Percentiles rank a stretch among this genome's conserved stretches.
phyloP scores from a whole-genome alignment of 2,888 invertebrate species.

The Ligdia adustata region DNA sequence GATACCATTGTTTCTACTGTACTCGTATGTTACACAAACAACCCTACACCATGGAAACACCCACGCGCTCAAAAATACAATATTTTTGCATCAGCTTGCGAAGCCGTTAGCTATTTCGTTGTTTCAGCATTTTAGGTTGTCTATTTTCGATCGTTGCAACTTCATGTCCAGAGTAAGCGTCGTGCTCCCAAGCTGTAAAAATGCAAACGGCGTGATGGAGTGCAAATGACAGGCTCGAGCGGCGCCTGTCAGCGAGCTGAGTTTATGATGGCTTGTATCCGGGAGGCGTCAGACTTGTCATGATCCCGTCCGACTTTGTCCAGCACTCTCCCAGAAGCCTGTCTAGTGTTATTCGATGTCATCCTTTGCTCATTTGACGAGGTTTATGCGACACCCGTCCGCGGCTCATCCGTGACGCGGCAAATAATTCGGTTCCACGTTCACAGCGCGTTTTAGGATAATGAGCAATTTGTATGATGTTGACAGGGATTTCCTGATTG shows the following conservation, averaged over 20 bases:
- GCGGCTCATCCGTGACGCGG: constrained; percentile 19
- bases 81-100: too few relatives aligned
- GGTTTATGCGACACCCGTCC: constrained; percentile 20
- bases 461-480: constrained; percentile 27
- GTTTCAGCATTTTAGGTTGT: not conserved
- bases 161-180: constrained; percentile 25
- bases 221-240: constrained; percentile 58
- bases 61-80: too few relatives aligned
- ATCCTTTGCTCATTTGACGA: constrained; percentile 32
- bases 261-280: not conserved
- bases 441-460: constrained; percentile 20
- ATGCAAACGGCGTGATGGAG: constrained; percentile 56
- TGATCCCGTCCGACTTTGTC: constrained; percentile 48
- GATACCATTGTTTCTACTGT: too few relatives aligned
- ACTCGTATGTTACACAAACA: too few relatives aligned
- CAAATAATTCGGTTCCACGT: constrained; percentile 16
- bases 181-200: constrained; percentile 54
- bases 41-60: too few relatives aligned
- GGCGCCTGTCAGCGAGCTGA: constrained; percentile 38
- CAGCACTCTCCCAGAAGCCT: constrained; percentile 46
- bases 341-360: constrained; percentile 43
- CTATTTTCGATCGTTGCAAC: not conserved
- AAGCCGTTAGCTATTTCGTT: not conserved
- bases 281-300: not conserved
- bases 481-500: constrained; percentile 25